phyloP scores from a whole-genome alignment of 2,888 invertebrate species.

The Blastobasis lacticolella region DNA sequence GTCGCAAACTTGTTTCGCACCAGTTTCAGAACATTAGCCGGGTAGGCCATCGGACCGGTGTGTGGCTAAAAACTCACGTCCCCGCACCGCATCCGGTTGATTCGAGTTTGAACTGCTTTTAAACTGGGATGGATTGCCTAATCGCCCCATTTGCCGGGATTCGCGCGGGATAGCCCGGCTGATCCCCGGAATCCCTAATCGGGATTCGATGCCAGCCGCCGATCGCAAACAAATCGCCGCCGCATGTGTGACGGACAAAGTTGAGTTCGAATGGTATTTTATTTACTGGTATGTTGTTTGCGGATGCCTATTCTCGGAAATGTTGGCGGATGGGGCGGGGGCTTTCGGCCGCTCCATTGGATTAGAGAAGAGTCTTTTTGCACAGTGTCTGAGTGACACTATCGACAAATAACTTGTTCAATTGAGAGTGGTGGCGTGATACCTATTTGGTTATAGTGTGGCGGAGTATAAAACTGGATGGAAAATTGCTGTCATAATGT shows the following conservation, averaged over 20 bases:
- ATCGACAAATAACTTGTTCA: too few species aligned
- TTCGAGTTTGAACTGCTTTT: constrained; percentile 37
- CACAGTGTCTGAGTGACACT: too few species aligned
- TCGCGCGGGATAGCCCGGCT: constrained; percentile 38
- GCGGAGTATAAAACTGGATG: too few species aligned
- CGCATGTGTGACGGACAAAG: constrained; percentile 11
- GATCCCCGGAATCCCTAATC: constrained; percentile 42
- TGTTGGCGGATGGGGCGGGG: too few species aligned
- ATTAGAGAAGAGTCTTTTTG: too few species aligned
- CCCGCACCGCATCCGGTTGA: constrained; percentile 17
- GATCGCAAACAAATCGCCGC: constrained; percentile 29
- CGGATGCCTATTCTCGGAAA: too few species aligned
- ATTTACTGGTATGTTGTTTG: constrained; percentile 2
- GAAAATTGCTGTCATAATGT: too few species aligned
- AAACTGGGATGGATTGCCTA: constrained; percentile 44
- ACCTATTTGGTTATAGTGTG: too few species aligned
- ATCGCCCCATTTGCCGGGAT: constrained; percentile 56
- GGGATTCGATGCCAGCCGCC: constrained; percentile 25
- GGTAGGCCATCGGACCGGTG: background rate
- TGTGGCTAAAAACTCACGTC: constrained; percentile 1
- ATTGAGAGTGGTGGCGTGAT: too few species aligned
- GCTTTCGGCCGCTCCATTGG: too few species aligned
- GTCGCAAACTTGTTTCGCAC: too few species aligned
- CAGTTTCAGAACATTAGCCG: too few species aligned
- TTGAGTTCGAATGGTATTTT: constrained; percentile 5